Evolutionary conservation across 2,888 invertebrate species (phyloP).

Genomic region (Microctonus hyperodae): DNA sequence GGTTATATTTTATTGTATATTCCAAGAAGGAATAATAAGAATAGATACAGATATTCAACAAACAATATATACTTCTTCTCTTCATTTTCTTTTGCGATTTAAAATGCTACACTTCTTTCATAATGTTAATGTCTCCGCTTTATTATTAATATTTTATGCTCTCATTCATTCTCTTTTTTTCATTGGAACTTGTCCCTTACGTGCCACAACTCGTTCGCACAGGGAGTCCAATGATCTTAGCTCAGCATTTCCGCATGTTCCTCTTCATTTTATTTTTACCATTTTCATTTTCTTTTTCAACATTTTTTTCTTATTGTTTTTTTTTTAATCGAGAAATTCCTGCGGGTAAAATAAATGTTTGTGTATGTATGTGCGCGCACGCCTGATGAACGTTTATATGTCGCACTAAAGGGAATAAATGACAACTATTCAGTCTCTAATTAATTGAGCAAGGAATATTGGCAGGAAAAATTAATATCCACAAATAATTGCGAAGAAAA

Average conservation of each 20-base stretch:
- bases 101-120: slow-evolving; percentile 1
- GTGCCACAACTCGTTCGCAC: slow-evolving; percentile 18
- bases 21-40: not conserved
- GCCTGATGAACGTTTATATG: not conserved
- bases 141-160: slow-evolving; percentile 16
- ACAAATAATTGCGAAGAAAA: not conserved
- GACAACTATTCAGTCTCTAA: not conserved
- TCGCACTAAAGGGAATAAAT: not conserved
- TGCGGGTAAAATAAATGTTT: not conserved
- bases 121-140: not conserved
- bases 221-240: slow-evolving; percentile 30
- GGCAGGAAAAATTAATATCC: not conserved
- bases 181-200: slow-evolving; percentile 17
- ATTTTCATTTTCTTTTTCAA: not conserved
- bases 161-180: slow-evolving; percentile 17
- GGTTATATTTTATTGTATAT: not conserved
- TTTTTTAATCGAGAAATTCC: slow-evolving; percentile 15
- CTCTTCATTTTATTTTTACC: slow-evolving; percentile 1
- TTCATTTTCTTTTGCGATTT: not conserved
- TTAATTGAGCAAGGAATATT: not conserved
- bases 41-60: not conserved
- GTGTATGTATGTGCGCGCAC: no score
- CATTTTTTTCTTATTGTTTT: not conserved
- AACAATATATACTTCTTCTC: not conserved
- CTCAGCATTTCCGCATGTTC: slow-evolving; percentile 4